These are phyloP conservation scores for Eudyptes chrysolophus DNA, from an alignment of 2,113 vertebrate species.

Conservation along the genomic window DNA sequence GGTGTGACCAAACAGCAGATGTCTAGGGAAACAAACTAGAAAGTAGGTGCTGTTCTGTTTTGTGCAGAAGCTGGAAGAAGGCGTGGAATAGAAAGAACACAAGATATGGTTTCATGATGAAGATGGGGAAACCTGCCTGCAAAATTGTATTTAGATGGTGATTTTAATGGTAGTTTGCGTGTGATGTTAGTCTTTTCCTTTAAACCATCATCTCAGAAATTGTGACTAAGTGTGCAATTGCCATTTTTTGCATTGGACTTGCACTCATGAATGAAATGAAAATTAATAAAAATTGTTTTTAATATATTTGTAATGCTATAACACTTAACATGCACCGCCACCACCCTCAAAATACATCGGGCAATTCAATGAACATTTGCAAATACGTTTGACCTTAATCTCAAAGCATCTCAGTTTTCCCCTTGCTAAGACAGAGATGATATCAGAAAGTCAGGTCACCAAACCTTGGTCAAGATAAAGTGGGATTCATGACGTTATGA, in stretches of 20 bases:
- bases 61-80: neutral
- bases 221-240: neutral
- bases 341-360: neutral
- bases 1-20: neutral
- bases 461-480: neutral
- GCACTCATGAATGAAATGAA: neutral
- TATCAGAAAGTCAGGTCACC: neutral
- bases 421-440: neutral
- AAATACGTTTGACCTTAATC: neutral
- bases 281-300: neutral
- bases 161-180: neutral
- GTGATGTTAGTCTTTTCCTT: neutral
- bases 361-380: neutral
- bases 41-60: neutral
- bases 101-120: neutral
- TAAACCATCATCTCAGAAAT: neutral
- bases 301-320: neutral
- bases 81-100: neutral
- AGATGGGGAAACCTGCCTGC: neutral
- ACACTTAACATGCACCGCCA: no score
- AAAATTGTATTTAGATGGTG: neutral
- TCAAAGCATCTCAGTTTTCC: neutral
- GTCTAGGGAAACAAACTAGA: neutral
- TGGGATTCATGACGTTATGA: neutral
- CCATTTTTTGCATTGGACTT: neutral